Percentiles rank a stretch among this genome's conserved stretches.
Conservation (phyloP, 2,888 invertebrate species). For the Yponomeuta plumbellus region DNA sequence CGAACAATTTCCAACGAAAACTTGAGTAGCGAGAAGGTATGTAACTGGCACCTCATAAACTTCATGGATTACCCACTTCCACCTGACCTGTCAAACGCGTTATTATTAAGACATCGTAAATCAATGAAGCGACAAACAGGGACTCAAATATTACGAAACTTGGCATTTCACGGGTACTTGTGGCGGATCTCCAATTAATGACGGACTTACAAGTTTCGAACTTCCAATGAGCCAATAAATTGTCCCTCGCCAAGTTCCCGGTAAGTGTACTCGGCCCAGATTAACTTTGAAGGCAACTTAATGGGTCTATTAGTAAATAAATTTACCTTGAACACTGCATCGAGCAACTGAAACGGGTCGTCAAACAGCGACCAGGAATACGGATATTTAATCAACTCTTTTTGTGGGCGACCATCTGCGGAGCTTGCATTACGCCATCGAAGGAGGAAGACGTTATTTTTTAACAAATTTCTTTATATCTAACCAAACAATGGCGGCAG, state of each 20-base stretch:
- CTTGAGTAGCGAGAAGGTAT: background rate
- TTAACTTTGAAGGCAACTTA: slow-evolving; percentile 35
- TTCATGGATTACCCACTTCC: background rate
- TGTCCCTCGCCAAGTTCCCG: slow-evolving; percentile 31
- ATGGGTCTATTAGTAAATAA: slow-evolving; percentile 31
- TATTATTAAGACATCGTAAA: slow-evolving; percentile 25
- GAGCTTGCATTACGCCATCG: slow-evolving; percentile 19
- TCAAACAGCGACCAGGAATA: background rate
- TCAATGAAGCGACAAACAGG: slow-evolving; percentile 53
- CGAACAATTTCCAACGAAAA: background rate
- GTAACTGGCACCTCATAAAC: background rate
- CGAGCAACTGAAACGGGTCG: background rate
- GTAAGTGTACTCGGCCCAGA: slow-evolving; percentile 23
- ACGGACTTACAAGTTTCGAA: slow-evolving; percentile 52
- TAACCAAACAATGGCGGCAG: slow-evolving; percentile 59
- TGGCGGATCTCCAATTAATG: slow-evolving; percentile 53
- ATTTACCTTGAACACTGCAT: slow-evolving; percentile 9
- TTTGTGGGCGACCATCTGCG: slow-evolving; percentile 16
- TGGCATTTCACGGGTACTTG: slow-evolving; percentile 36
- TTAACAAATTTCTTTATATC: slow-evolving; percentile 37
- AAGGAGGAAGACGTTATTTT: slow-evolving; percentile 51
- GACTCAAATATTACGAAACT: slow-evolving; percentile 53
- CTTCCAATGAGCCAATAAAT: slow-evolving; percentile 52
- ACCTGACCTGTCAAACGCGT: slow-evolving; percentile 10
- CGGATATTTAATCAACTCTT: slow-evolving; percentile 2